Evolutionary conservation across 1,140 invertebrate species (phyloP).

Genomic region (Conus betulinus): DNA sequence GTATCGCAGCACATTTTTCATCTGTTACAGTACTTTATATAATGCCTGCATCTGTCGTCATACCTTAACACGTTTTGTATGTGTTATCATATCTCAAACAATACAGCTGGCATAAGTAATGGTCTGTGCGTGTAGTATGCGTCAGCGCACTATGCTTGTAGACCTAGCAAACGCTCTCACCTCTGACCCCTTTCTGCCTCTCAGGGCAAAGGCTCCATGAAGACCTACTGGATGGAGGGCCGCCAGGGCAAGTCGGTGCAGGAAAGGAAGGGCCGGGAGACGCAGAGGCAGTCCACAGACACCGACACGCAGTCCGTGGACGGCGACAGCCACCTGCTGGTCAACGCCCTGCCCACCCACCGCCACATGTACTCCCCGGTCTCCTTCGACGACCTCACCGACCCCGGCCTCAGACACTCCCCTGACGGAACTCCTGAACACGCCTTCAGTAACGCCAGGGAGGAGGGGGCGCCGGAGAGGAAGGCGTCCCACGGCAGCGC

Average conservation of each 20-base stretch:
- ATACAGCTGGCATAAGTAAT: too few species aligned
- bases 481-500: too few species aligned
- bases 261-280: background rate
- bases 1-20: too few species aligned
- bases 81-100: too few species aligned
- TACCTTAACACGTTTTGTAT: too few species aligned
- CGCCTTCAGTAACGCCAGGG: too few species aligned
- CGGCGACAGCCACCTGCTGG: background rate
- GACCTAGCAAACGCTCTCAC: too few species aligned
- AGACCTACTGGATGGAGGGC: conserved; percentile 84
- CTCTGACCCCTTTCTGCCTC: background rate
- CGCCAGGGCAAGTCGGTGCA: conserved; percentile 20
- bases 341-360: background rate
- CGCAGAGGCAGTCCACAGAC: background rate
- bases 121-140: too few species aligned
- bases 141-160: too few species aligned
- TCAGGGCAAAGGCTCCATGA: conserved; percentile 86
- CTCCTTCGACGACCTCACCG: conserved; percentile 61
- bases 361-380: conserved; percentile 63
- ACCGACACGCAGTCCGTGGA: background rate
- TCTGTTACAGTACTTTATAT: too few species aligned
- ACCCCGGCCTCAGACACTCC: conserved; percentile 23
- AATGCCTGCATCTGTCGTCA: too few species aligned
- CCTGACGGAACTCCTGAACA: background rate
- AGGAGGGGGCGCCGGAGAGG: too few species aligned